phyloP scores from a whole-genome alignment of 2,888 invertebrate species.

The Chromoteleia sp. region DNA sequence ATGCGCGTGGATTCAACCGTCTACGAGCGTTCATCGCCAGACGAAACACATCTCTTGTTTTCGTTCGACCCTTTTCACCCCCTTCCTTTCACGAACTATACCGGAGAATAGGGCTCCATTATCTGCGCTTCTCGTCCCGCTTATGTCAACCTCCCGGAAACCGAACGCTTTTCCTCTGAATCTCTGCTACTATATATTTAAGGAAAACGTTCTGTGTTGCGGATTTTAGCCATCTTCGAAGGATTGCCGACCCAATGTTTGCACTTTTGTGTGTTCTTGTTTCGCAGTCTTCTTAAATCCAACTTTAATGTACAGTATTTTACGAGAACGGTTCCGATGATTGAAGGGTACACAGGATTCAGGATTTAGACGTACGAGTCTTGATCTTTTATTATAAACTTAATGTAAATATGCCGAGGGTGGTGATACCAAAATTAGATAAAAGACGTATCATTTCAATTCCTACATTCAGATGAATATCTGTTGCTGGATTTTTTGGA shows the following conservation, averaged over 20 bases:
- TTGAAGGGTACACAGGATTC: slow-evolving; percentile 39
- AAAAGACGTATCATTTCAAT: neutral
- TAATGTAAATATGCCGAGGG: slow-evolving; percentile 29
- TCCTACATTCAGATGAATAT: too few relatives aligned
- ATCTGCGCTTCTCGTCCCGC: slow-evolving; percentile 67
- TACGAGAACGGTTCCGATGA: slow-evolving; percentile 29
- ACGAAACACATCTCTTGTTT: slow-evolving; percentile 77
- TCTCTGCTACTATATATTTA: slow-evolving; percentile 58
- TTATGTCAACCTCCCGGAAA: slow-evolving; percentile 66
- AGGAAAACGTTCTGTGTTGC: slow-evolving; percentile 52
- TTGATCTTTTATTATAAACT: slow-evolving; percentile 21
- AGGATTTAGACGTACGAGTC: slow-evolving; percentile 36
- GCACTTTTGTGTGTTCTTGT: slow-evolving; percentile 50
- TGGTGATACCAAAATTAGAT: slow-evolving; percentile 2
- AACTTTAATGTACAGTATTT: slow-evolving; percentile 60
- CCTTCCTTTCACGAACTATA: slow-evolving; percentile 57
- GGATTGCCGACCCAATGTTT: slow-evolving; percentile 67
- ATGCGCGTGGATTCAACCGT: slow-evolving; percentile 75
- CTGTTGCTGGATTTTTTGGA: too few relatives aligned
- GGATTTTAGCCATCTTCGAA: slow-evolving; percentile 54
- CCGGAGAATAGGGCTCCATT: slow-evolving; percentile 68
- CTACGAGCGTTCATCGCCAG: slow-evolving; percentile 76
- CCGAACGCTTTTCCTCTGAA: slow-evolving; percentile 64
- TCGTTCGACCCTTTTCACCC: slow-evolving; percentile 72
- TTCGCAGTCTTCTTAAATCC: slow-evolving; percentile 39